These are phyloP conservation scores for Carposina sasakii DNA, from an alignment of 1,140 invertebrate genomes.

Conservation along the genomic window DNA sequence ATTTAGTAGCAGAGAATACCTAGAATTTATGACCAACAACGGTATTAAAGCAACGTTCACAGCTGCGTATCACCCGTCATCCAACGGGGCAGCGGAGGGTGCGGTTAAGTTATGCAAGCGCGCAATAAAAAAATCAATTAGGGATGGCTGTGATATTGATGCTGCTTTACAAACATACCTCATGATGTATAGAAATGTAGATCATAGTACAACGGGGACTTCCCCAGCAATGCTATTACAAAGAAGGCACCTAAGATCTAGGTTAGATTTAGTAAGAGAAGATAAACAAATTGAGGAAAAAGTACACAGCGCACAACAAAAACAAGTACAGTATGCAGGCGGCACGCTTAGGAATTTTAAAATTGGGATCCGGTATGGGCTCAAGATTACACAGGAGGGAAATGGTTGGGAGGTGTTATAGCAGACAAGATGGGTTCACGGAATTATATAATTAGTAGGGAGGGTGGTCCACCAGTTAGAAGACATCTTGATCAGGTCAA, in stretches of 20 bases:
- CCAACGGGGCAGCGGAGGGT: slow-evolving; percentile 16
- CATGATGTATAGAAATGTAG: slow-evolving; percentile 18
- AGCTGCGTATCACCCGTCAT: slow-evolving; percentile 13
- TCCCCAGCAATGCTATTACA: slow-evolving; percentile 13
- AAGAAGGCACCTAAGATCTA: background rate
- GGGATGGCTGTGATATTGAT: slow-evolving; percentile 14
- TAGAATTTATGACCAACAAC: slow-evolving; percentile 5
- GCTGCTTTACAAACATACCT: slow-evolving; percentile 16
- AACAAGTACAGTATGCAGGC: background rate
- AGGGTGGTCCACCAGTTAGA: background rate
- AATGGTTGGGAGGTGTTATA: background rate
- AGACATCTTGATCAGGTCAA: background rate
- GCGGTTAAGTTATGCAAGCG: slow-evolving; percentile 13
- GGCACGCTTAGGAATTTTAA: background rate
- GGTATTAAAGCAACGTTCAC: slow-evolving; percentile 13
- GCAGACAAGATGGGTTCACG: background rate
- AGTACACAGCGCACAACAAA: background rate
- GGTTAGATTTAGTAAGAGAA: background rate
- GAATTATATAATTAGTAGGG: background rate
- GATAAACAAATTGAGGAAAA: background rate
- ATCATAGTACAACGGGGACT: slow-evolving; percentile 12
- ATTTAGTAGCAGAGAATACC: slow-evolving; percentile 24
- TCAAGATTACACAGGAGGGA: background rate
- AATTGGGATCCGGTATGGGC: background rate
- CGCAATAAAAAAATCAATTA: slow-evolving; percentile 16